phyloP scores from a whole-genome alignment of 2,113 vertebrate genomes.

The Hippoglossus stenolepis region DNA sequence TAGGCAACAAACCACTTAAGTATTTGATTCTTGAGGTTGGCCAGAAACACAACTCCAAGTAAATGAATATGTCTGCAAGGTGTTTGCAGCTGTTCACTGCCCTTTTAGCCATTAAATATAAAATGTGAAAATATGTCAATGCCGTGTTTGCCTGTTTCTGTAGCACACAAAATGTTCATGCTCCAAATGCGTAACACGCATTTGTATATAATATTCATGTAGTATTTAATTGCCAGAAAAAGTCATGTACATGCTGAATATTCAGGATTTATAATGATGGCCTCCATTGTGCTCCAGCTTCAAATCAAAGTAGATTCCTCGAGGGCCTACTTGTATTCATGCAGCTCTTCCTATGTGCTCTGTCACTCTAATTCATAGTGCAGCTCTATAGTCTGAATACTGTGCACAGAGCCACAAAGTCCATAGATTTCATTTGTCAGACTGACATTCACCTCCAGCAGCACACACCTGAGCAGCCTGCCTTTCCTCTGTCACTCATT shows the following conservation, averaged over 20 bases:
- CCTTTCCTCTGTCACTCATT: too few species aligned
- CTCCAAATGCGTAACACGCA: background rate
- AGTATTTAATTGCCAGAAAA: background rate
- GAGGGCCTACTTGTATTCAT: background rate
- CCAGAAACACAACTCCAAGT: too few species aligned
- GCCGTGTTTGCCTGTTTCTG: background rate
- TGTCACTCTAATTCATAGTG: constrained; percentile 15
- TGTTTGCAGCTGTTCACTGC: background rate
- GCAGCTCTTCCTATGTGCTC: background rate
- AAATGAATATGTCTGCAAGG: too few species aligned
- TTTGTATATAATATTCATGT: background rate
- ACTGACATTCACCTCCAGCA: constrained; percentile 29
- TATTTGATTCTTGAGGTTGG: too few species aligned
- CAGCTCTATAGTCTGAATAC: constrained; percentile 22
- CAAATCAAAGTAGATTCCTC: background rate
- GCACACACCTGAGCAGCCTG: constrained; percentile 18
- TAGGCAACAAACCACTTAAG: too few species aligned
- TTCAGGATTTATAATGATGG: background rate
- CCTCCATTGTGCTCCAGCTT: background rate
- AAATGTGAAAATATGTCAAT: background rate
- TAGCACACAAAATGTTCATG: background rate
- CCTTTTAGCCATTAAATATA: background rate
- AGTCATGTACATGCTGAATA: background rate
- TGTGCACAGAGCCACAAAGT: constrained; percentile 17
- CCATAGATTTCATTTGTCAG: constrained; percentile 48